phyloP scores from a whole-genome alignment of 2,113 vertebrate genomes.

The Cynoglossus semilaevis region DNA sequence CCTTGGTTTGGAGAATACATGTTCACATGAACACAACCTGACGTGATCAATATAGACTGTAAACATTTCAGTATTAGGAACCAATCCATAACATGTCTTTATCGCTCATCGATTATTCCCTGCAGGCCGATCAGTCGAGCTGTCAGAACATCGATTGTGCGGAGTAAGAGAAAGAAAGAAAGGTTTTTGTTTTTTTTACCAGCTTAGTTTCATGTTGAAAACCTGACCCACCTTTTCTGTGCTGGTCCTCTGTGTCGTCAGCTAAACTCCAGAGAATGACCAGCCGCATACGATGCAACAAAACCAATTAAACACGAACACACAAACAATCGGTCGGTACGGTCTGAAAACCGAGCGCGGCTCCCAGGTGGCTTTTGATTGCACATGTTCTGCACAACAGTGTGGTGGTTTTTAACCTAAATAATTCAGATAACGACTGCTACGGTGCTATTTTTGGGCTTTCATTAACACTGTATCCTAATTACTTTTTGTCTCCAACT shows the following conservation, averaged over 20 bases:
- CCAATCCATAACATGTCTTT: constrained; percentile 48
- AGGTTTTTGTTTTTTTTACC: too few relatives aligned
- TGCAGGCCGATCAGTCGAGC: constrained; percentile 32
- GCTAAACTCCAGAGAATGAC: constrained; percentile 26
- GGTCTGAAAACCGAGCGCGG: background rate
- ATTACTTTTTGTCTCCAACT: background rate
- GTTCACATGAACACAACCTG: constrained; percentile 3
- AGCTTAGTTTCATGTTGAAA: constrained; percentile 15
- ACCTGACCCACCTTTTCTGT: constrained; percentile 44
- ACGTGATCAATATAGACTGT: constrained; percentile 26
- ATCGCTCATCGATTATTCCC: constrained; percentile 32
- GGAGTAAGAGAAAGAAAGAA: background rate
- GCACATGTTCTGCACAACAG: constrained; percentile 2
- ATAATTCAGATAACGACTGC: constrained; percentile 1
- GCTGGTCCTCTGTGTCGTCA: constrained; percentile 26
- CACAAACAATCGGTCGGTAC: background rate
- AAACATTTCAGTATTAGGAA: constrained; percentile 46
- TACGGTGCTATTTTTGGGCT: background rate
- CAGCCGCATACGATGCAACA: constrained; percentile 9
- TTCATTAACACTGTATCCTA: constrained; percentile 2
- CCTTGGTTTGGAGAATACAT: background rate
- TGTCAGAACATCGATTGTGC: constrained; percentile 51
- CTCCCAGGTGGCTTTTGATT: background rate
- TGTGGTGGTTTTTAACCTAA: background rate
- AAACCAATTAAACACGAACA: constrained; percentile 7